phyloP scores from a whole-genome alignment of 2,797 vertebrate species.

The Ciconia nigra region DNA sequence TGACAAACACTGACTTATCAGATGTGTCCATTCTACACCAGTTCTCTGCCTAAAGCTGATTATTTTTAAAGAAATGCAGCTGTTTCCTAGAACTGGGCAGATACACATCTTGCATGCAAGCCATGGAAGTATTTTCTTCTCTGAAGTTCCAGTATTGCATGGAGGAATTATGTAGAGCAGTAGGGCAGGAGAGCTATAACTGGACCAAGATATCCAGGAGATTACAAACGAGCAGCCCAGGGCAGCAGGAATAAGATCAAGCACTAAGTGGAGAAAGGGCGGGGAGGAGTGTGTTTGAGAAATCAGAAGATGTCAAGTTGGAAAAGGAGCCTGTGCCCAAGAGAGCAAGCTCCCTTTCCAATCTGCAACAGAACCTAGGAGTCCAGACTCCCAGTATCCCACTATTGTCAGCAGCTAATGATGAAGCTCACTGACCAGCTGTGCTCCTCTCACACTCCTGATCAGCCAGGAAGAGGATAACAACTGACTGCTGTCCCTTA shows the following conservation, averaged over 20 bases:
- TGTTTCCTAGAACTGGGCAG: background rate
- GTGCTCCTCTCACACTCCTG: background rate
- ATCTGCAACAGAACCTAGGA: background rate
- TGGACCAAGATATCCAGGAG: background rate
- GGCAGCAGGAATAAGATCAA: background rate
- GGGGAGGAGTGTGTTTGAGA: background rate
- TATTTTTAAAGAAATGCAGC: background rate
- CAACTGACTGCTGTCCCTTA: background rate
- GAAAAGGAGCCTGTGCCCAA: background rate
- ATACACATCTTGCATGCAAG: background rate
- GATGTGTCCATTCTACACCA: rapidly evolving
- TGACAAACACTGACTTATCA: background rate
- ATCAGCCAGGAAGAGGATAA: background rate
- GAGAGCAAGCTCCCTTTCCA: background rate
- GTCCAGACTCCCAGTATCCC: background rate
- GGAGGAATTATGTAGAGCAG: background rate
- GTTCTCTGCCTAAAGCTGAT: background rate
- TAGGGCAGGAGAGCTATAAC: background rate
- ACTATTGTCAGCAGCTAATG: background rate
- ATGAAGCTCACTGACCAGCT: rapidly evolving
- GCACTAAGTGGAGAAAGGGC: background rate
- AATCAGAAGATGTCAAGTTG: background rate
- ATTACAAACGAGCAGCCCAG: background rate
- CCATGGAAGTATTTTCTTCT: background rate
- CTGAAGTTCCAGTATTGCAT: background rate